Evolutionary conservation across 2,888 invertebrate species (phyloP), one percentile per base, ranked within the genome.

Genomic region (Drosophila cracens): DNA sequence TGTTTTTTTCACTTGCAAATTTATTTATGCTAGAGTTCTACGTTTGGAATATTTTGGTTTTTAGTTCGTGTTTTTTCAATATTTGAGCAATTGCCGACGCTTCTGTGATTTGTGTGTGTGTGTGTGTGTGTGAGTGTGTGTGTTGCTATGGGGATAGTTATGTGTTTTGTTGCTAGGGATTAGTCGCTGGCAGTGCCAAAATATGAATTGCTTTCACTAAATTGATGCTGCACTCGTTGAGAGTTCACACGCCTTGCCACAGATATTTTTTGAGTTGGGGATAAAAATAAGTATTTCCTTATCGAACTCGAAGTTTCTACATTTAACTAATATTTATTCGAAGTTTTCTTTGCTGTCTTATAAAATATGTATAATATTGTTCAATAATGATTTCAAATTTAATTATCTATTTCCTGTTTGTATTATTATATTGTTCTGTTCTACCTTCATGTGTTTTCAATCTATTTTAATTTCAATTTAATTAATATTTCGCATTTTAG

Each of bases 181-280:
- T 82, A 83, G 81, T 82, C 67, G 67, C 61, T 40, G 61, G 65
- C 63, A 78, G 83, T 78, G 81, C 51, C 81, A 82, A 82, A 82
- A 81, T 83, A 76, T 81, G 81, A 82, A 81, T 83, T 78, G 78
- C 67, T 75, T 52, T 60, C 27, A 81, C 69, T 70, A 83, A 82
- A 76, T 83, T 77, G 68, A 61, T 52, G 36, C 54, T 70, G 64
- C 61, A 63, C 31, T 72, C 54, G 77, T 59, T 67, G 69, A 66
- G 72, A 63, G 75, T 63, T 83, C 69, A 59, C 52, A 51, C 62
- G 54, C 64, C 59, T 66, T 72, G 52, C 25, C 40, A 46, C 51
- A 61, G 76, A 70, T 80, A 80, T 82, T 10, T 10, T 33, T 33
- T 3, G 31, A 33, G 68, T 34, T 29, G 36, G 38, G 49, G 10